Evolutionary conservation across 2,888 invertebrate species (phyloP), one percentile per base, ranked within the genome.

Genomic region (Spatulosminthurus flaviceps): DNA sequence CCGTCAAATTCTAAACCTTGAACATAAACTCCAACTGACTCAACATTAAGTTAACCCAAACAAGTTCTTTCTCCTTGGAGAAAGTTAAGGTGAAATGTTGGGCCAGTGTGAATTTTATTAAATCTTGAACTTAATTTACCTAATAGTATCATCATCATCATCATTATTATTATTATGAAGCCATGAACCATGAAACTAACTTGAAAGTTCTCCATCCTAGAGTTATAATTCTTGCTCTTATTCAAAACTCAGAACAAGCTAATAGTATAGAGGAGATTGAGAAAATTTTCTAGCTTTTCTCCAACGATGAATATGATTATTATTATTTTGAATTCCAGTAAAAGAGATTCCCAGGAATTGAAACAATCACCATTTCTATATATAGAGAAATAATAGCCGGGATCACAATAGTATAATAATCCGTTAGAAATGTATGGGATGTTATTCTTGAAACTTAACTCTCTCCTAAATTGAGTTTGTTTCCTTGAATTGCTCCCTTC

Each of bases 371-470:
- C 5, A 51, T 19, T 13, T 16, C 51, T 51, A 19, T 16, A 51
- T n/a, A n/a, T n/a, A 41, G 7, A n/a, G 51, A 19, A 51, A 16
- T 51, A 51, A 51, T 51, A 51, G 5, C 9, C 51, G 2, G 51
- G 51, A 51, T 51, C 51, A 51, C 51, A 51, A 51, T 51, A 51
- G 51, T 19, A 51, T 51, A 51, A 51, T 51, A 51, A 51, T 51
- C 51, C 51, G 51, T 51, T 51, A 51, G 51, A 51, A 51, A 51
- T 51, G 51, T 51, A 51, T 51, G n/a, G 51, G 9, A 51, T 51
- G 70, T 70, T 41, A 41, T 41, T 34, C 41, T 70, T 70, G 70
- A 70, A 70, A 70, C 28, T 41, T 70, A 70, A 70, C 34, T 70
- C 70, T 29, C 34, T 67, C 26, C 34, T 29, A 70, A 70, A 70